Conservation (phyloP, 1,140 invertebrate genomes). For the Maconellicoccus hirsutus region DNA sequence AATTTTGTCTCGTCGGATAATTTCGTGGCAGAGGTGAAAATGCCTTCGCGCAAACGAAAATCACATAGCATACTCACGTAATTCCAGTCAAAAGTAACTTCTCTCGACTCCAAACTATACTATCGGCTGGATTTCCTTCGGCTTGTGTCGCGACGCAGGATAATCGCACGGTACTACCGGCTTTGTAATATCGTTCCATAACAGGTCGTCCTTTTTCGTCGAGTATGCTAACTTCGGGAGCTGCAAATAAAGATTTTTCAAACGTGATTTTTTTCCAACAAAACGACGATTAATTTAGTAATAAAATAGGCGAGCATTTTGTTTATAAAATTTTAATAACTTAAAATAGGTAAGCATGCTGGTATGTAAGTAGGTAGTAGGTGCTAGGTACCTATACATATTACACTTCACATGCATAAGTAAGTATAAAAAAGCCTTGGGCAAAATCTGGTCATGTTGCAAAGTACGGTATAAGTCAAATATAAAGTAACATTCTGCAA, state of each 20-base stretch:
- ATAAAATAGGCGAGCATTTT: too few relatives aligned
- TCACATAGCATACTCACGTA: conserved; percentile 3
- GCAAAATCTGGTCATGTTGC: too few relatives aligned
- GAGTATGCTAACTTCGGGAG: conserved; percentile 51
- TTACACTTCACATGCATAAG: too few relatives aligned
- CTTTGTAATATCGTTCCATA: conserved; percentile 57
- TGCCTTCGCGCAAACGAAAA: not conserved
- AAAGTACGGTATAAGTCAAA: too few relatives aligned
- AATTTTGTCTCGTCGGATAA: not conserved
- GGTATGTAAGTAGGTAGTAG: too few relatives aligned
- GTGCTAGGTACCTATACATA: too few relatives aligned
- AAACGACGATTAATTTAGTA: too few relatives aligned
- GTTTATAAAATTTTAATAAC: too few relatives aligned
- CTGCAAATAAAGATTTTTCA: conserved; percentile 33
- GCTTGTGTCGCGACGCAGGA: conserved; percentile 46
- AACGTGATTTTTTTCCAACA: not conserved
- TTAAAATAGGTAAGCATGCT: too few relatives aligned
- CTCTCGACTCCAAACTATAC: conserved; percentile 12
- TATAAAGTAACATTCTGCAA: too few relatives aligned
- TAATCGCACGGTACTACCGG: conserved; percentile 55
- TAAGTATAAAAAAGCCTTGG: too few relatives aligned
- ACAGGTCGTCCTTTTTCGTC: conserved; percentile 53
- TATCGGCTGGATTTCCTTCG: conserved; percentile 32
- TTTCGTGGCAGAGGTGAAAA: not conserved
- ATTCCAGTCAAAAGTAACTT: conserved; percentile 12